Evolutionary conservation across 1,140 invertebrate species (phyloP), one percentile per base, ranked within the genome.

Genomic region (Dinothrombium tinctorium): DNA sequence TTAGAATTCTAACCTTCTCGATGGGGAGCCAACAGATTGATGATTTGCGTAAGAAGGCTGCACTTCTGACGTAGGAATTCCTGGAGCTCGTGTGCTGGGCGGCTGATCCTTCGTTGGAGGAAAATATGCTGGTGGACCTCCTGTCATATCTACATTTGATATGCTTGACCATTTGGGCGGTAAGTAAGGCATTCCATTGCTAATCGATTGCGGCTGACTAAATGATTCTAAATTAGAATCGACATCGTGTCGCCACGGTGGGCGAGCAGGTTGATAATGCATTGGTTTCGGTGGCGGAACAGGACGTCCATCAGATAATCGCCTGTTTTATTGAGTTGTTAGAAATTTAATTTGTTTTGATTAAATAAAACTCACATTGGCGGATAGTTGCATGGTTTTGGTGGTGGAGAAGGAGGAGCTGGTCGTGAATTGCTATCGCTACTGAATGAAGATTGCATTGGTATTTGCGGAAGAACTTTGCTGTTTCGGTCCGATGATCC

Each of bases 21-120:
- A 17, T 20, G 39, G 39, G 14, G 39, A 31, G 12, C 26, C 24
- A 23, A 40, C 29, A 31, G 39, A 14, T 29, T 26, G 32, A 29
- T 40, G 39, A 37, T 37, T 32, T 20, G 17, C 32, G 26, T 44
- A 44, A 24, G 29, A 25, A 25, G 28, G 15, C 32, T 17, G 43
- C 45, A 42, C 50, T 49, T 25, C 49, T 53, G 41, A 53, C 53
- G 37, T 56, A 58, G 41, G 17, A 14, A 7, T 12, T 11, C 12
- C 12, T 14, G 15, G 26, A 19, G 15, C 26, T 21, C 28, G 14
- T 6, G 17, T 40, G 9, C 22, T 40, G 19, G 39, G 26, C 4
- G 39, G 25, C 22, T 31, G 26, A 22, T 41, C 26, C 22, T 41
- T 25, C 5, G 19, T 31, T 14, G 43, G 38, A 23, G 26, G 39